These are phyloP conservation scores for Pterois miles DNA, from an alignment of 2,797 vertebrate genomes.

Conservation along the genomic window DNA sequence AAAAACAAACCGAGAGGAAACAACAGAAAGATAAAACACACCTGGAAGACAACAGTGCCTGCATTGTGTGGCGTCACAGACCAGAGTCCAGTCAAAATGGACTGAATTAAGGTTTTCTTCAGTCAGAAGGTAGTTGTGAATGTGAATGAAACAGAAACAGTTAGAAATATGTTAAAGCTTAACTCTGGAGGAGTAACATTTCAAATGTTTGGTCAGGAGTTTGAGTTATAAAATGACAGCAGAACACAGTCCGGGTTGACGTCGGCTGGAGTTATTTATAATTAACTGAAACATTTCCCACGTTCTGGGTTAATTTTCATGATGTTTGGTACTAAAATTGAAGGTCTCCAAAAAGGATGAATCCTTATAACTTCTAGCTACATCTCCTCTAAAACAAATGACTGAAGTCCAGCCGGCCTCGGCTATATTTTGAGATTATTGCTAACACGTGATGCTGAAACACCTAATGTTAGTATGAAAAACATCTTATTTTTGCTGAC, in stretches of 20 bases:
- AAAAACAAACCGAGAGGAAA: constrained; percentile 7
- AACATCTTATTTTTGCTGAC: too few relatives aligned
- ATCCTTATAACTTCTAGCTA: too few relatives aligned
- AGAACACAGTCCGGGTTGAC: not conserved
- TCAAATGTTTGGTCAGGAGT: not conserved
- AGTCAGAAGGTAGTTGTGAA: not conserved
- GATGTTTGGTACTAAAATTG: not conserved
- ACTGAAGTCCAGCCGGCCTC: too few relatives aligned
- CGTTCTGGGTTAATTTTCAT: not conserved
- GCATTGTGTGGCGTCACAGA: not conserved
- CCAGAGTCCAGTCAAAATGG: not conserved
- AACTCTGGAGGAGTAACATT: not conserved
- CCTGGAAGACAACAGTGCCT: constrained; percentile 25
- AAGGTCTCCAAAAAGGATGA: too few relatives aligned
- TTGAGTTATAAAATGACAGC: not conserved
- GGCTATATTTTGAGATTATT: too few relatives aligned
- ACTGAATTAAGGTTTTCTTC: not conserved
- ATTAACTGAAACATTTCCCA: not conserved
- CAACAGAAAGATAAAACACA: not conserved
- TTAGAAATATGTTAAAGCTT: not conserved
- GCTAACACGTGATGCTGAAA: too few relatives aligned
- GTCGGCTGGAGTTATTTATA: not conserved
- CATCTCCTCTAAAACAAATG: too few relatives aligned
- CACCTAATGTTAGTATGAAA: too few relatives aligned
- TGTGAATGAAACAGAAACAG: not conserved